Evolutionary conservation across 2,797 vertebrate genomes (phyloP), one percentile per base, ranked within the genome.

Genomic region (Lepus oiostolus): DNA sequence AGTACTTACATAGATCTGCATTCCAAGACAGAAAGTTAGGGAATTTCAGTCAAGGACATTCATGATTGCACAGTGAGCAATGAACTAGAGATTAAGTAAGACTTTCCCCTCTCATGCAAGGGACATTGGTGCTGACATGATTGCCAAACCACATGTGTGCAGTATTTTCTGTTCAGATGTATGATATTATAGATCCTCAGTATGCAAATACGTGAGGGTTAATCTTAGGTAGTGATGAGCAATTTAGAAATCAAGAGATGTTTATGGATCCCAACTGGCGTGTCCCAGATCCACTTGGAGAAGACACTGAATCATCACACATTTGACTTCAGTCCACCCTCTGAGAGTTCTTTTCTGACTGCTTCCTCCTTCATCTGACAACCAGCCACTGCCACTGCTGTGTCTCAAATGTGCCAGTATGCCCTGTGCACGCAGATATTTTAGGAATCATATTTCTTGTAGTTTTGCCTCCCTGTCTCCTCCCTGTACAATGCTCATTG

Each of bases 1-100:
- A 2, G 0, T 19, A 9, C 3, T 83, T 24, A 6, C 1, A 1
- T 68, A 50, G 8, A 63, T 9, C 50, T 13, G 5, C 0, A 0
- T 68, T 86, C 30, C 24, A 47, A 32, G 1, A 70, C 32, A 65
- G 38, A 81, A 4, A 3, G 3, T 32, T 7, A 72, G 16, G 70
- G 22, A 42, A 2, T 92, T 87, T 17, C 30, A 54, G 38, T 88
- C 13, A 50, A 58, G 6, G 84, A 6, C 38, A 16, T 79, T 83
- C 30, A 30, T 19, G 24, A 47, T 52, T 58, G 5, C 7, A 74
- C 35, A 22, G 5, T 62, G 30, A 30, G 2, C 13, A 52, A 38
- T 7, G 30, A 75, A 79, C 22, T 16, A 26, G 4, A 24, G 0
- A 52, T 90, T 79, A 38, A 35, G 54, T 16, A 67, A 7, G 42